Base-by-base conservation (phyloP, 2,113 vertebrate species). In the Heterocephalus glaber region DNA sequence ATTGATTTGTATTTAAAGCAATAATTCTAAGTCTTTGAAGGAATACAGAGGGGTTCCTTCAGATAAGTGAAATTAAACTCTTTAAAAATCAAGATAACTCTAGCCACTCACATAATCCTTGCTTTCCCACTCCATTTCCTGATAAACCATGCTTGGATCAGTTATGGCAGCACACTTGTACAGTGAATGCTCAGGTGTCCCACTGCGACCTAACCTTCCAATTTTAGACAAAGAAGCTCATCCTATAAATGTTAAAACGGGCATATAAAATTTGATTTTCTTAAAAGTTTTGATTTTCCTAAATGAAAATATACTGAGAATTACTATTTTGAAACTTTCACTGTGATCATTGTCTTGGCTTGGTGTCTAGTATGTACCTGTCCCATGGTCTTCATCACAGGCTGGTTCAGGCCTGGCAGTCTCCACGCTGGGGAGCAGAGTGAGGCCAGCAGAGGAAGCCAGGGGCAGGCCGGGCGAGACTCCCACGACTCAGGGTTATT, bases 81-180 rank as follows among this genome's bases (percentile, higher is more conserved):
- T 52, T 88, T 85, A 33, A 95, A 95, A 96, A 96, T 95, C 80
- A 95, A 82, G 77, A 90, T 74, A 96, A 96, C 90, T 95, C 54
- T 81, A 93, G 65, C 10, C 19, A 56, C 44, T 68, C 47, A 92
- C 80, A 91, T 94, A 77, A 94, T 92, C 63, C 70, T 84, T 89
- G 35, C 76, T 85, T 96, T 90, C 88, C 38, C 85, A 95, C 88
- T 96, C 60, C 81, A 96, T 96, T 97, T 95, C 95, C 88, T 90
- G 77, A 82, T 87, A 96, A 96, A 19, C 26, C 92, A 97, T 44
- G 94, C 63, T 89, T 81, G 94, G 94, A 70, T 90, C 96, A 93
- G 47, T 95, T 92, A 87, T 89, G 76, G 60, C 77, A 68, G 56
- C 60, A 92, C 56, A 54, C 52, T 94, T 91, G 52, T 28, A 92